Evolutionary conservation across 1,140 invertebrate species (phyloP).

Genomic region (Cherax destructor): DNA sequence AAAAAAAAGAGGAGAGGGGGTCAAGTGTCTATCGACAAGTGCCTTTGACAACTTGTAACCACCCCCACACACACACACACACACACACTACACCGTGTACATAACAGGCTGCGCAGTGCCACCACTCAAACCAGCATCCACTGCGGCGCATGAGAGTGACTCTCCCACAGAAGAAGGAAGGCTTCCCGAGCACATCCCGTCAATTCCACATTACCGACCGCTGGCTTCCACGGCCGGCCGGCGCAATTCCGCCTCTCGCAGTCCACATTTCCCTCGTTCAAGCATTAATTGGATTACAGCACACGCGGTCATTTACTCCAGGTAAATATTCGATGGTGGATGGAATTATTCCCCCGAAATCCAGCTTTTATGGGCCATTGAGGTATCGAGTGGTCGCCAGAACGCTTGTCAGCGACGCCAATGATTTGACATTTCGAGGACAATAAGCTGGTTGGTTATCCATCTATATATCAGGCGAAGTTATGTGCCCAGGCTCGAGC

Average conservation of each 20-base stretch:
- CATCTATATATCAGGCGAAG: background rate
- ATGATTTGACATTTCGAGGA: background rate
- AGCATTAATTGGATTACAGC: conserved; percentile 2
- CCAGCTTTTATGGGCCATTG: background rate
- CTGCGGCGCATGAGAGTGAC: no score
- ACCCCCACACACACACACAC: no score
- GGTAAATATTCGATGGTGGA: background rate
- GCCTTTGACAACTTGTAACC: no score
- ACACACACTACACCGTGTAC: no score
- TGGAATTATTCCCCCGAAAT: conserved; percentile 13
- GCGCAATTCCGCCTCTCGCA: background rate
- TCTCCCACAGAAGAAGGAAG: no score
- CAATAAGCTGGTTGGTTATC: background rate
- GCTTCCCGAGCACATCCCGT: no score
- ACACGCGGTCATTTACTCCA: background rate
- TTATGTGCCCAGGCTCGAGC: background rate
- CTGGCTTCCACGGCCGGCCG: no score
- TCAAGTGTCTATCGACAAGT: no score
- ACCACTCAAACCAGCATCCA: no score
- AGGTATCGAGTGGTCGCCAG: background rate
- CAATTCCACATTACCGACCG: background rate
- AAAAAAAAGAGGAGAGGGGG: no score
- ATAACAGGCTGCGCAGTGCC: no score
- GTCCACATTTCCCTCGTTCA: background rate
- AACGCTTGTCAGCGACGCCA: background rate